phyloP scores from a whole-genome alignment of 1,140 invertebrate genomes.

The Cheumatopsyche charites region DNA sequence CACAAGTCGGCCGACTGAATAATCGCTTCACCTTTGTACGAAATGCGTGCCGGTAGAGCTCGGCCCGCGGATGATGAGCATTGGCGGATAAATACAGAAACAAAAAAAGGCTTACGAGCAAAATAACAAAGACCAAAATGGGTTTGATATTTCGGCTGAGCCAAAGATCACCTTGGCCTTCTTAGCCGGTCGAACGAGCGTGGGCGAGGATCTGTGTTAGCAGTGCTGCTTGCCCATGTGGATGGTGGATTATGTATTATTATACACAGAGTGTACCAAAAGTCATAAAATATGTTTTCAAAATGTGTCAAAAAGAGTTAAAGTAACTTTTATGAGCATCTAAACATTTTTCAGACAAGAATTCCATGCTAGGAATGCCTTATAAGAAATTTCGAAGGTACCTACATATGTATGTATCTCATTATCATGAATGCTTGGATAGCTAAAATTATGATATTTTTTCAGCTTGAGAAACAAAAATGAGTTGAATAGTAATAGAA shows the following conservation, averaged over 20 bases:
- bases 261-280: no score
- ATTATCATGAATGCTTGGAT: no score
- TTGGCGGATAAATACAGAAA: slow-evolving; percentile 1
- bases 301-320: no score
- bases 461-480: no score
- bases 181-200: slow-evolving; percentile 29
- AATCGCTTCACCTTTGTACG: slow-evolving; percentile 1
- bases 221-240: slow-evolving; percentile 32
- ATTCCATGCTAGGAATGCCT: no score
- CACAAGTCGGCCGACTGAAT: background rate
- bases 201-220: slow-evolving; percentile 33
- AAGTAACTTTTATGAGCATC: no score
- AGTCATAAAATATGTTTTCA: no score
- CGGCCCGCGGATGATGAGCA: slow-evolving; percentile 20
- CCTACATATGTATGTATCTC: no score
- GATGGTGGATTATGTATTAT: slow-evolving; percentile 41
- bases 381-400: no score
- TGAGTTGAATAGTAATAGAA: no score
- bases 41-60: background rate
- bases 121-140: slow-evolving; percentile 28
- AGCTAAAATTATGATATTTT: no score
- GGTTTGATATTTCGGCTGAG: slow-evolving; percentile 34
- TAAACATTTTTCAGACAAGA: no score
- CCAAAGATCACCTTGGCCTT: slow-evolving; percentile 40
- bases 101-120: background rate